Evolutionary conservation across 2,888 invertebrate genomes (phyloP).

Genomic region (Erebia palarica): DNA sequence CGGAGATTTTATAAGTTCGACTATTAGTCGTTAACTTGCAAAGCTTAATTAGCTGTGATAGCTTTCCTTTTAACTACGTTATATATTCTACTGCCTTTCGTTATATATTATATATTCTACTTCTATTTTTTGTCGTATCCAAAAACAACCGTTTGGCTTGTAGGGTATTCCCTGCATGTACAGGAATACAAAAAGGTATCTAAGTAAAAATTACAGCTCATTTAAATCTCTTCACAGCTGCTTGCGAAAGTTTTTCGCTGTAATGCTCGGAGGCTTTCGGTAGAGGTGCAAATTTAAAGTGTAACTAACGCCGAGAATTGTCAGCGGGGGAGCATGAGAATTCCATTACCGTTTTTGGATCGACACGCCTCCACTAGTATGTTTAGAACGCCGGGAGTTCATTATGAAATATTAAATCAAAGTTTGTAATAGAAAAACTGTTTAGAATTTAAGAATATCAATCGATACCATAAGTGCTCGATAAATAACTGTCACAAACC

Average conservation of each 20-base stretch:
- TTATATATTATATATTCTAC: too few relatives aligned
- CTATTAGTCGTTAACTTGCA: too few relatives aligned
- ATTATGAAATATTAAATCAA: not conserved
- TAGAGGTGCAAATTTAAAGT: conserved; percentile 77
- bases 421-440: not conserved
- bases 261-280: conserved; percentile 66
- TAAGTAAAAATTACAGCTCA: conserved; percentile 53
- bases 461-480: too few relatives aligned
- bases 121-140: too few relatives aligned
- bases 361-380: conserved; percentile 24
- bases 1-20: too few relatives aligned
- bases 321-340: conserved; percentile 75
- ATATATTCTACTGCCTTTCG: too few relatives aligned
- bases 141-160: too few relatives aligned
- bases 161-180: too few relatives aligned
- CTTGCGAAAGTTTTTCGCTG: conserved; percentile 66
- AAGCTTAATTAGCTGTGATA: too few relatives aligned
- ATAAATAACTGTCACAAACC: too few relatives aligned
- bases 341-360: conserved; percentile 69
- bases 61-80: too few relatives aligned
- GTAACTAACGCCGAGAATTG: conserved; percentile 72
- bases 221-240: conserved; percentile 65
- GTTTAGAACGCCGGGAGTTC: not conserved
- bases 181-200: too few relatives aligned
- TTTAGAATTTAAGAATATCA: not conserved